phyloP scores from a whole-genome alignment of 2,113 vertebrate species.

The Cairina moschata region DNA sequence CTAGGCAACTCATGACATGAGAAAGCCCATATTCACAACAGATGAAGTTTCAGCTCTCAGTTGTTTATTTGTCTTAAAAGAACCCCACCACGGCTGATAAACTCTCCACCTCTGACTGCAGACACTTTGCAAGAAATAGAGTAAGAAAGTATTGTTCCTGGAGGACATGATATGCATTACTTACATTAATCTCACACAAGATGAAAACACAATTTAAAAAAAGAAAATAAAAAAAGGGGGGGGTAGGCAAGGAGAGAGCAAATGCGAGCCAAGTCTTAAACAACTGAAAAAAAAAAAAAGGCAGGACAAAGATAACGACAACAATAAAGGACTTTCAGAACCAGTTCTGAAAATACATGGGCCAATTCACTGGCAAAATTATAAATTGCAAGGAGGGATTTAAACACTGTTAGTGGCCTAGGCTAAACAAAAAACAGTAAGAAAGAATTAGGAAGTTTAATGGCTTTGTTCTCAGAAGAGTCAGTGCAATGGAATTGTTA shows the following conservation, averaged over 20 bases:
- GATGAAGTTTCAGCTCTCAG: not conserved
- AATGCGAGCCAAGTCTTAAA: not conserved
- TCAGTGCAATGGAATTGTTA: not conserved
- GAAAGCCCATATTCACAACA: not conserved
- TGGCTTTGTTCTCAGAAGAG: not conserved
- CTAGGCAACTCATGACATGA: not conserved
- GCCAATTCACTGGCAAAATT: not conserved
- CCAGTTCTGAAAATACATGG: not conserved
- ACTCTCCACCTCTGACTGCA: not conserved
- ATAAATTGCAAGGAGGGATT: not conserved
- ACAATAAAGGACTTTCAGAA: not conserved
- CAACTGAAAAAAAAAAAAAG: not conserved
- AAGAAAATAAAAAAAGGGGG: not conserved
- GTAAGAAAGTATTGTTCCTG: not conserved
- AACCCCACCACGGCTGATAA: not conserved
- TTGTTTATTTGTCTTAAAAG: not conserved
- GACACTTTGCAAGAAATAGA: not conserved
- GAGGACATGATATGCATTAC: not conserved
- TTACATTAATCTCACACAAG: not conserved
- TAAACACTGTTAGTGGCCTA: not conserved
- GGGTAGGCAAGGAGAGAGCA: not conserved
- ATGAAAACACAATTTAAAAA: not conserved
- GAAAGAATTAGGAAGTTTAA: not conserved
- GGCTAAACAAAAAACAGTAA: not conserved
- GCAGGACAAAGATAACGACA: not conserved